phyloP scores from a whole-genome alignment of 1,140 invertebrate species.

The Manduca sexta region DNA sequence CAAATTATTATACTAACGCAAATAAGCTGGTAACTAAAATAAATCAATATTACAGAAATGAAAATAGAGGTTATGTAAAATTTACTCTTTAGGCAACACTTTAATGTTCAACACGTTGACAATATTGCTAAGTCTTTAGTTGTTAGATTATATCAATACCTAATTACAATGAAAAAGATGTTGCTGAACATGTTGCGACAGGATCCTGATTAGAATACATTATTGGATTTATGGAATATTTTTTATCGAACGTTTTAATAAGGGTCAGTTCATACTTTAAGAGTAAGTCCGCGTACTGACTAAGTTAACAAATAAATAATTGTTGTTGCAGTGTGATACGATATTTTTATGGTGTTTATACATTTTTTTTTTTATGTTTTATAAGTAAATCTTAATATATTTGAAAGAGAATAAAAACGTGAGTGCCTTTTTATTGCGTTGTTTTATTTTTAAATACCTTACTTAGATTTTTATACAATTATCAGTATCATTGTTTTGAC shows the following conservation, averaged over 20 bases:
- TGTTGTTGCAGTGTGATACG: constrained; percentile 58
- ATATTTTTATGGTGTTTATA: constrained; percentile 52
- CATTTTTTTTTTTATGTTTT: constrained; percentile 51
- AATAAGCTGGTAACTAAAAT: no score
- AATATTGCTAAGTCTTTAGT: no score
- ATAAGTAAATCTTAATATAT: constrained; percentile 61
- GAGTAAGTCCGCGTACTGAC: constrained; percentile 14
- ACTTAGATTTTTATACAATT: neutral
- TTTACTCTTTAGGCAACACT: no score
- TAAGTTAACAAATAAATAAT: constrained; percentile 17
- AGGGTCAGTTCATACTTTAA: neutral
- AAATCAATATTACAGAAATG: neutral
- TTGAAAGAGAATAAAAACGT: constrained; percentile 37
- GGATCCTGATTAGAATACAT: no score
- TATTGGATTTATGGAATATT: neutral
- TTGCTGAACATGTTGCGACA: no score
- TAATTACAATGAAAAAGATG: no score
- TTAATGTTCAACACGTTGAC: no score
- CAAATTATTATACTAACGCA: no score
- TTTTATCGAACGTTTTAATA: neutral
- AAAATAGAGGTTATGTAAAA: no score
- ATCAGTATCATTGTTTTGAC: neutral
- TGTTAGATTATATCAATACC: no score
- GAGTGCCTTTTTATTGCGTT: constrained; percentile 47
- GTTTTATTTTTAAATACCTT: constrained; percentile 28